These are phyloP conservation scores for Mormyrops boulengeri DNA, from an alignment of 2,797 vertebrate species.

Conservation along the genomic window DNA sequence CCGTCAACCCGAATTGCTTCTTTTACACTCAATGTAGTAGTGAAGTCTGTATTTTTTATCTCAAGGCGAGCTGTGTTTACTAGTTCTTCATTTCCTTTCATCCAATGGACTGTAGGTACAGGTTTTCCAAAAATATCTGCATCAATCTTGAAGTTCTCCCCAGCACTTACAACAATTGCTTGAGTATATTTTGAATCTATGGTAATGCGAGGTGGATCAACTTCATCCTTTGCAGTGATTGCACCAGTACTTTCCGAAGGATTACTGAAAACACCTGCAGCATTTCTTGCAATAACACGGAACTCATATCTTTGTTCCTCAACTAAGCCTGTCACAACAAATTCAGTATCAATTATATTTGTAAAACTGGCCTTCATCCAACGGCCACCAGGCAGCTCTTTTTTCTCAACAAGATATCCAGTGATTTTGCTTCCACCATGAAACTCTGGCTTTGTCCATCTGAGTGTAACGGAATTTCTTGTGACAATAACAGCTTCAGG, in stretches of 20 bases:
- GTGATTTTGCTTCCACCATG: conserved; percentile 93
- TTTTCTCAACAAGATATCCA: conserved; percentile 94
- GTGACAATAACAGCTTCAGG: conserved; percentile 93
- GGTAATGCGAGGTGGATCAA: conserved; percentile 88
- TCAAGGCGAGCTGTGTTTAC: conserved; percentile 80
- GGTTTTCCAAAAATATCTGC: conserved; percentile 84
- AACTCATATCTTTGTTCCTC: conserved; percentile 94
- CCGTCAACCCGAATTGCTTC: conserved; percentile 88
- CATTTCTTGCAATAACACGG: conserved; percentile 91
- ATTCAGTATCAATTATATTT: conserved; percentile 85
- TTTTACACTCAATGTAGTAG: conserved; percentile 77
- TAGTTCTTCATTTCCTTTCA: conserved; percentile 77
- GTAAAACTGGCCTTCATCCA: conserved; percentile 99
- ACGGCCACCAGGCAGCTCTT: conserved; percentile 78
- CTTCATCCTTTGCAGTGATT: conserved; percentile 91
- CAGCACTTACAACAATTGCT: conserved; percentile 79
- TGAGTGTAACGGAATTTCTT: conserved; percentile 82
- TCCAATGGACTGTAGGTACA: conserved; percentile 80
- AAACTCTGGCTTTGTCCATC: conserved; percentile 89
- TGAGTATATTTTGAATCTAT: conserved; percentile 89
- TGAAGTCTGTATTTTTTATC: conserved; percentile 85
- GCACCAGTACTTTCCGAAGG: conserved; percentile 92
- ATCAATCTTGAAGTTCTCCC: conserved; percentile 84
- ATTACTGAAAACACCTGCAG: conserved; percentile 81
- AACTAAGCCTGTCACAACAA: conserved; percentile 83